Conservation (phyloP, 2,797 vertebrate species). For the Microcaecilia unicolor region DNA sequence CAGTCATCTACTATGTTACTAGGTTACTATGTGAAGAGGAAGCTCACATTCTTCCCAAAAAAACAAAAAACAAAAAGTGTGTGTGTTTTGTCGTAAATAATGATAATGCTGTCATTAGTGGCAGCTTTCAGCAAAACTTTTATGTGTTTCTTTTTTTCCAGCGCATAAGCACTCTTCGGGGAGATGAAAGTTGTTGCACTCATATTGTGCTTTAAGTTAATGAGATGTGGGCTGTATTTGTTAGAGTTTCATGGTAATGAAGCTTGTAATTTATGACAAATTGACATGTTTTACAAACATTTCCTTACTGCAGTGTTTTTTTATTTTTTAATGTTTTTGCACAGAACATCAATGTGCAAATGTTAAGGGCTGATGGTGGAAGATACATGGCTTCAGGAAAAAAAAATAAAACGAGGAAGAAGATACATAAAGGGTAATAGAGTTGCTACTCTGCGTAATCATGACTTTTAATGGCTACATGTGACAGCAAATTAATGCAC, state of each 20-base stretch:
- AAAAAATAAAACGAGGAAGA: too few species aligned
- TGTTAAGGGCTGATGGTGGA: conserved; percentile 39
- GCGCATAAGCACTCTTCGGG: conserved; percentile 41
- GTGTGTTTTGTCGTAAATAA: conserved; percentile 43
- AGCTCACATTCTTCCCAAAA: too few species aligned
- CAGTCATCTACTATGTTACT: too few species aligned
- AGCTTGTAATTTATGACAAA: conserved; percentile 56
- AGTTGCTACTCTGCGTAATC: too few species aligned
- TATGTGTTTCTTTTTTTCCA: conserved; percentile 34
- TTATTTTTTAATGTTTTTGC: conserved; percentile 40
- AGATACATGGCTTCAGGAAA: conserved; percentile 36
- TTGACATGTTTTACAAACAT: conserved; percentile 50
- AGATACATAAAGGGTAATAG: too few species aligned
- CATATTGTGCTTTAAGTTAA: conserved; percentile 49
- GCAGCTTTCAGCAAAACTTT: conserved; percentile 46
- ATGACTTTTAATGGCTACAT: too few species aligned
- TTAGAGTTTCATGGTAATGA: conserved; percentile 52
- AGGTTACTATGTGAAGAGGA: too few species aligned
- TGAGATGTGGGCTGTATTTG: conserved; percentile 51
- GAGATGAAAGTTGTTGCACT: conserved; percentile 49
- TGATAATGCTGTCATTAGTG: conserved; percentile 43
- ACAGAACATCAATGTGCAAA: conserved; percentile 34
- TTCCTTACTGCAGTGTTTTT: conserved; percentile 29
- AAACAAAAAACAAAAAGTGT: conserved; percentile 30
- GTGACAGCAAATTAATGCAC: too few species aligned